A percentile compares a stretch with the other conserved stretches of the same genome.
These are phyloP conservation scores for Cryptocephalus primarius DNA, from an alignment of 2,888 invertebrate genomes.

Conservation along the genomic window DNA sequence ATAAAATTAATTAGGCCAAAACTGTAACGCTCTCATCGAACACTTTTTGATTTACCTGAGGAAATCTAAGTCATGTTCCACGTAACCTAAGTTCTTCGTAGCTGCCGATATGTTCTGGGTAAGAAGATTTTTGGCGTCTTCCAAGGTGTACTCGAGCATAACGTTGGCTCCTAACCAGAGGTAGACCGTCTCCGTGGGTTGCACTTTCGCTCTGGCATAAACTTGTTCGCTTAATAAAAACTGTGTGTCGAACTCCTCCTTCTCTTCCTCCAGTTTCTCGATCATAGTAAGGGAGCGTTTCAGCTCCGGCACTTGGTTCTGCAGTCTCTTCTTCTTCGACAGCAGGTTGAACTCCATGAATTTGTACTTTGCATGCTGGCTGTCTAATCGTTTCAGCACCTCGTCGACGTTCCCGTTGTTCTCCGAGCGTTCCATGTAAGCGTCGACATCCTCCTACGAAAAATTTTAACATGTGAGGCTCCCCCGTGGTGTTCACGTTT, in stretches of 20 bases:
- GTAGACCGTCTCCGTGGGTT: slow-evolving; percentile 81
- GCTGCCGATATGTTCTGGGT: slow-evolving; percentile 77
- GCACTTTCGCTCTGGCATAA: slow-evolving; percentile 66
- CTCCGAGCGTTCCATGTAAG: slow-evolving; percentile 76
- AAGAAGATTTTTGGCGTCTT: slow-evolving; percentile 78
- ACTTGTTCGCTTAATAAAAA: slow-evolving; percentile 88
- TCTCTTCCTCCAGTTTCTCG: slow-evolving; percentile 71
- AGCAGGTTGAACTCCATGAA: slow-evolving; percentile 91
- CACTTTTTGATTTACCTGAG: slow-evolving; percentile 57
- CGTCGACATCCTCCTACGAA: slow-evolving; percentile 85
- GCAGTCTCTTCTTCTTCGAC: slow-evolving; percentile 75
- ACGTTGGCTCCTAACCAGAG: slow-evolving; percentile 86
- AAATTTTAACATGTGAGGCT: not conserved
- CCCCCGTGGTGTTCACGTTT: too few species aligned
- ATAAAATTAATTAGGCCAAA: slow-evolving; percentile 2
- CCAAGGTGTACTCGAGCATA: slow-evolving; percentile 90
- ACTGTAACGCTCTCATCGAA: too few species aligned
- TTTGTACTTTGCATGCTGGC: slow-evolving; percentile 92
- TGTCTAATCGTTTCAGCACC: slow-evolving; percentile 78
- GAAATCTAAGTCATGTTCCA: slow-evolving; percentile 90
- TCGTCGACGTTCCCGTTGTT: slow-evolving; percentile 75
- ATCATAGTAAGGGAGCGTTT: slow-evolving; percentile 87
- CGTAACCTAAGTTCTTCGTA: slow-evolving; percentile 67
- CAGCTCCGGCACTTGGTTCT: slow-evolving; percentile 90
- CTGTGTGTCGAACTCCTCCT: slow-evolving; percentile 72